Percentiles rank a stretch among this genome's conserved stretches.
Conservation (phyloP, 2,797 vertebrate species). For the Otus scops region DNA sequence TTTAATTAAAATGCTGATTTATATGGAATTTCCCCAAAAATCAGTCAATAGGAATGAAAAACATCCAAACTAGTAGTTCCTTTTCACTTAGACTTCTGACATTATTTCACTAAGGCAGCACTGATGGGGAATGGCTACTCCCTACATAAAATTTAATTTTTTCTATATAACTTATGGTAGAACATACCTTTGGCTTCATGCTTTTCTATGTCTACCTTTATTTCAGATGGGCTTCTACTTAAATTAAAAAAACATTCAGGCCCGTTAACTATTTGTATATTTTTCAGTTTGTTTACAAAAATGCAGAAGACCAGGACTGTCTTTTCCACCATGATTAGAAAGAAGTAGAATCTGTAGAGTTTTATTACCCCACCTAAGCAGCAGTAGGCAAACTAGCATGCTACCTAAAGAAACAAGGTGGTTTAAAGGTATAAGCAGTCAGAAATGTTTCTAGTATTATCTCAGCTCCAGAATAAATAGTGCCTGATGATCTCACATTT, state of each 20-base stretch:
- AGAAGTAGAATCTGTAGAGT: not conserved
- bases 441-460: not conserved
- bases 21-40: not conserved
- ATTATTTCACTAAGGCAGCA: not conserved
- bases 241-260: not conserved
- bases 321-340: not conserved
- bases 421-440: not conserved
- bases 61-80: not conserved
- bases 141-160: not conserved
- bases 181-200: not conserved
- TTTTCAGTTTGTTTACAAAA: not conserved
- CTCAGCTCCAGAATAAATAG: not conserved
- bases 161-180: not conserved
- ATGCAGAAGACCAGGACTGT: not conserved
- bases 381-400: not conserved
- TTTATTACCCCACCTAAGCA: not conserved
- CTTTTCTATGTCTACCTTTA: not conserved
- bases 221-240: not conserved
- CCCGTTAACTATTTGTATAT: not conserved
- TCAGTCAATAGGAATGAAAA: conserved; percentile 1
- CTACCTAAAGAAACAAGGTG: not conserved
- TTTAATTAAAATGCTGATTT: conserved; percentile 57
- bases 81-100: not conserved
- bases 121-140: not conserved
- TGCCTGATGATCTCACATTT: not conserved